Evolutionary conservation across 2,888 invertebrate genomes (phyloP), one percentile per base, ranked within the genome.

Genomic region (Tholera decimalis): DNA sequence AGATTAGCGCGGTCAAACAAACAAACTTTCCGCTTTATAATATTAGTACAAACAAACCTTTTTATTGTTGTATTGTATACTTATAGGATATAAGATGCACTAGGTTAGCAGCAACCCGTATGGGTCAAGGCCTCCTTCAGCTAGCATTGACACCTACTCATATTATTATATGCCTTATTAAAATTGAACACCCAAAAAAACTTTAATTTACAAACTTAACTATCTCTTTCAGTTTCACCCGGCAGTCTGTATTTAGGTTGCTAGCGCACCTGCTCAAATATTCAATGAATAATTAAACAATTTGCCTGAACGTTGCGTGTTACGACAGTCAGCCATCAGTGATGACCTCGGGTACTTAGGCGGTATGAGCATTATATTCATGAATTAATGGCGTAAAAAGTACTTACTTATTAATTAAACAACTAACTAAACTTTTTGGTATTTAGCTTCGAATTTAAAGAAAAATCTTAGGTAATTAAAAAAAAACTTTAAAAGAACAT

Each of bases 201-300:
- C 28, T 47, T 6, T 15, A 50, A 6, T 15, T 37, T 30, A 49
- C 11, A 47, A 60, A 11, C 11, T 11, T 44, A 37, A 9, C 9
- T 8, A 43, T 62, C 22, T 50, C 37, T 43, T 62, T 57, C 20
- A 55, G 13, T 41, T 77, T 43, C 55, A 71, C 66, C 54, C 47
- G 39, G 37, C 44, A 62, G 74, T 54, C 80, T 88, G 91, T 91
- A 93, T 93, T 88, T 90, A 86, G 93, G 88, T 79, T 90, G 85
- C 58, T 59, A n/a, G 37, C 76, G 84, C 93, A 93, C 92, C 91
- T 93, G 93, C 80, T 64, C 86, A 93, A 92, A 93, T 85, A 92
- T 24, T 60, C 86, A 83, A 83, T 87, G 88, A 92, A 90, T 83
- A 78, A 77, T 90, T 88, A 83, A 89, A 85, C 85, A 83, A 77